Evolutionary conservation across 2,888 invertebrate genomes (phyloP).

Genomic region (Alloplasta piceator): DNA sequence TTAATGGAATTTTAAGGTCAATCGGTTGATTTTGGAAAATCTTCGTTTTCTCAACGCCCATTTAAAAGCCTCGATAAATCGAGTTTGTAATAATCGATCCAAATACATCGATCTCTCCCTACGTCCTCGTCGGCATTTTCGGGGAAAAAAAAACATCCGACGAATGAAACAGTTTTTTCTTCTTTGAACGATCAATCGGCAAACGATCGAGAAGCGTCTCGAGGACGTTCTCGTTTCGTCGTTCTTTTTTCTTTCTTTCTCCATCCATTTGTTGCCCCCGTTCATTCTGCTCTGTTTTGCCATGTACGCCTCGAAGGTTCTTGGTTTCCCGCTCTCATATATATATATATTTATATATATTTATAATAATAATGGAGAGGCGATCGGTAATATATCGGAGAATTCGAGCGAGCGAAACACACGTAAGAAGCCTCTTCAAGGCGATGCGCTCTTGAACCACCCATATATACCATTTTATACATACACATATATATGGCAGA

Average conservation of each 20-base stretch:
- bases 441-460: conserved; percentile 65
- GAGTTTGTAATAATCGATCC: neutral
- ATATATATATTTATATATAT: no score
- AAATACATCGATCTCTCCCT: conserved; percentile 8
- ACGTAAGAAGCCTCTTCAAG: conserved; percentile 71
- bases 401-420: conserved; percentile 35
- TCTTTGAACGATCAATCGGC: conserved; percentile 50
- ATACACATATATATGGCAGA: neutral
- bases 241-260: conserved; percentile 7
- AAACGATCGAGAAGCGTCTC: conserved; percentile 63
- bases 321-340: conserved; percentile 36
- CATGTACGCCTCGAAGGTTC: conserved; percentile 62
- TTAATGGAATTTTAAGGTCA: no score
- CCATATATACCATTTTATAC: conserved; percentile 25
- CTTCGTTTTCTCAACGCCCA: no score
- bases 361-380: conserved; percentile 39
- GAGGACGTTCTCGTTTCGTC: conserved; percentile 63
- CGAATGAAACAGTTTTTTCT: conserved; percentile 30
- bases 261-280: conserved; percentile 29
- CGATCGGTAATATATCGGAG: conserved; percentile 62
- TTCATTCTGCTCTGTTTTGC: conserved; percentile 45
- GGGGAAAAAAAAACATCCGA: conserved; percentile 41
- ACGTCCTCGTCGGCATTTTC: conserved; percentile 33
- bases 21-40: no score
- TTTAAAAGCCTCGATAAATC: no score